A percentile compares a stretch with the other conserved stretches of the same genome.
These are phyloP conservation scores for Uloborus diversus DNA, from an alignment of 1,140 invertebrate species.

Conservation along the genomic window DNA sequence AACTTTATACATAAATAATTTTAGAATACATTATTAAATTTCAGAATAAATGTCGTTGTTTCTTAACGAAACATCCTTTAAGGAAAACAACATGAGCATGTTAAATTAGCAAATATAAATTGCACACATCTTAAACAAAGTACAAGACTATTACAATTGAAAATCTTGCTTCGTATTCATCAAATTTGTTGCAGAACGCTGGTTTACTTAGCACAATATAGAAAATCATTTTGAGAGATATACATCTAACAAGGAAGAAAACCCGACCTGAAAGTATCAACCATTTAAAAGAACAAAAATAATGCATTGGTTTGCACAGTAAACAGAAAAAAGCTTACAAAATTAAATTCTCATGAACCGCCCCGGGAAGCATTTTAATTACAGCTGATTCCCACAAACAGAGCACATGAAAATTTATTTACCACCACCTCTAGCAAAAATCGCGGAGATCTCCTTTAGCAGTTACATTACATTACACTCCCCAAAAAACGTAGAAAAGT, in stretches of 20 bases:
- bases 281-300: slow-evolving; percentile 46
- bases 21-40: background rate
- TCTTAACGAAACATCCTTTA: background rate
- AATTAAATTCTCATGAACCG: slow-evolving; percentile 73
- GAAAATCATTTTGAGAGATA: background rate
- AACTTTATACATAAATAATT: background rate
- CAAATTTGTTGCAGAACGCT: too few species aligned
- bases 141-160: too few species aligned
- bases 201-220: background rate
- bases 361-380: background rate
- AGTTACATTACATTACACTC: too few species aligned
- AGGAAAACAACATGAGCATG: background rate
- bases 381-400: too few species aligned
- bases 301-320: background rate
- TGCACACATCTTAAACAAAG: background rate
- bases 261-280: background rate
- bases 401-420: too few species aligned
- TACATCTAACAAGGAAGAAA: background rate
- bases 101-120: too few species aligned
- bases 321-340: slow-evolving; percentile 68
- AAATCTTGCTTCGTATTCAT: too few species aligned
- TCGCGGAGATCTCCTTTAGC: too few species aligned
- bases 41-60: background rate
- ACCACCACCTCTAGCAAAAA: too few species aligned
- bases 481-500: too few species aligned